phyloP scores from a whole-genome alignment of 1,140 invertebrate genomes.

The Hypsibius dujardini region DNA sequence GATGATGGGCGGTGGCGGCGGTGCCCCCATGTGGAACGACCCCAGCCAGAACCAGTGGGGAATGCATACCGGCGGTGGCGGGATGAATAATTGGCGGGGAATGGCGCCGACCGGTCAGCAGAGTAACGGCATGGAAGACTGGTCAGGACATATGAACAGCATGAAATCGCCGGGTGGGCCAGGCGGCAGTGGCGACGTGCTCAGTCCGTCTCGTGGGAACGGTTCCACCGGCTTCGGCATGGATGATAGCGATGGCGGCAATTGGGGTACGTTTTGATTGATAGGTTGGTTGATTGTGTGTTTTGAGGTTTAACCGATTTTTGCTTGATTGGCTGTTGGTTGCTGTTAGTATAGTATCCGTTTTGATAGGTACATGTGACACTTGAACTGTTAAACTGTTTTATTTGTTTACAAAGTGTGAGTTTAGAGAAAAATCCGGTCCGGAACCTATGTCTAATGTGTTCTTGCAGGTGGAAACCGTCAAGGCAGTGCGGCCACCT shows the following conservation, averaged over 20 bases:
- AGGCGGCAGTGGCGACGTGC: neutral
- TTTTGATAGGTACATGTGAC: neutral
- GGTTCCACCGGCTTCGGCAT: neutral
- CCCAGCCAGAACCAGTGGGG: neutral
- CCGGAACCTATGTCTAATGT: neutral
- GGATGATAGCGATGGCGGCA: neutral
- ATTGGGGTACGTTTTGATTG: neutral
- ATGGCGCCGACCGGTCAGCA: neutral
- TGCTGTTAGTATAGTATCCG: neutral
- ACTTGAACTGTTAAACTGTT: too few relatives aligned
- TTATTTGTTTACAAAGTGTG: slow-evolving; percentile 17
- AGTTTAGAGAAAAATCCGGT: neutral
- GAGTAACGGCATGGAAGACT: neutral
- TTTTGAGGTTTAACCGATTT: too few relatives aligned
- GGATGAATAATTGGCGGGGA: neutral
- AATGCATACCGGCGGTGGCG: neutral
- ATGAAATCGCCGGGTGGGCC: neutral
- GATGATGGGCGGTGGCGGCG: neutral
- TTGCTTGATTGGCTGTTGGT: too few relatives aligned
- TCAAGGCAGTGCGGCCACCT: neutral
- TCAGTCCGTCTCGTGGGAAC: neutral
- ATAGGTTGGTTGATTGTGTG: too few relatives aligned
- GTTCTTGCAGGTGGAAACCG: neutral
- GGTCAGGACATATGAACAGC: neutral
- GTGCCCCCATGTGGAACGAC: slow-evolving; percentile 1